Evolutionary conservation across 2,113 vertebrate species (phyloP), one percentile per base, ranked within the genome.

Genomic region (Climacteris rufus): DNA sequence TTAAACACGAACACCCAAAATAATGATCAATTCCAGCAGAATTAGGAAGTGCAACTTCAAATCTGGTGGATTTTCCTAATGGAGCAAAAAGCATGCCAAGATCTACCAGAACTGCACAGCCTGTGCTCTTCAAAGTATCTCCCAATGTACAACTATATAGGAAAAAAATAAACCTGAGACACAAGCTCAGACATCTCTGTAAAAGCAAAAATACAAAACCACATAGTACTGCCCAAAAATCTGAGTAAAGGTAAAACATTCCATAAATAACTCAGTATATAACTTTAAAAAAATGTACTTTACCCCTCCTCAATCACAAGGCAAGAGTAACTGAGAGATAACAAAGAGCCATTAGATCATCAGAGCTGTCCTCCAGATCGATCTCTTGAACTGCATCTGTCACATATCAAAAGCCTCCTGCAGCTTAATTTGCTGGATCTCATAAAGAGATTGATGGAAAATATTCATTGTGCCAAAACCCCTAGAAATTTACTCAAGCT

Each of bases 321-420:
- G 42, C 24, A 91, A 80, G 23, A 50, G 44, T 74, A 78, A 60
- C 2, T 1, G 4, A 57, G 82, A 94, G 75, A 83, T 28, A 61
- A 91, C 84, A 85, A n/a, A 31, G 42, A 69, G 70, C 57, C 49
- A 78, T 70, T 70, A 91, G 59, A 80, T 64, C 87, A 96, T 68
- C 85, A 93, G 76, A 90, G 90, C 66, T 88, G 70, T 22, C 90
- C 92, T 83, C 37, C 60, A 90, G 66, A 94, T 39, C 15, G 30
- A 64, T 79, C 65, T 68, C 65, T 13, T 85, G 65, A 72, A 50
- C 82, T 56, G 28, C 30, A 8, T 37, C 40, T 45, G 72, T 68
- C 83, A 8, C 25, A 84, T 94, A 93, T 95, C 91, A 93, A 93
- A 96, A 96, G 86, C 72, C 80, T 87, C 80, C 89, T 89, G 91